phyloP scores from a whole-genome alignment of 2,888 invertebrate species.

The Morpho helenor region DNA sequence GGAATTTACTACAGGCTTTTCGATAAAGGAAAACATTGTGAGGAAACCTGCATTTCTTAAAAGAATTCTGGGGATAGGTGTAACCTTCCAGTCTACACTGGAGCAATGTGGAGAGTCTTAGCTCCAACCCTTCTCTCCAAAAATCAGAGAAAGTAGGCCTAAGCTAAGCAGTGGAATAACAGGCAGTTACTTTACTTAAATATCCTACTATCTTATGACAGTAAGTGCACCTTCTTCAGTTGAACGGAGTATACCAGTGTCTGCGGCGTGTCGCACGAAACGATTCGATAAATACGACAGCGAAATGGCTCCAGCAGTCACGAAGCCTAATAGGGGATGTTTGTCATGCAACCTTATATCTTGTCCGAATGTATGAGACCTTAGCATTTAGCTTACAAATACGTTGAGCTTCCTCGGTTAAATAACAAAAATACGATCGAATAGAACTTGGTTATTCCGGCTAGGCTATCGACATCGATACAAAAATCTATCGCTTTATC shows the following conservation, averaged over 20 bases:
- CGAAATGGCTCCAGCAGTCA: slow-evolving; percentile 64
- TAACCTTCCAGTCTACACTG: too few relatives aligned
- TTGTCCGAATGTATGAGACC: slow-evolving; percentile 20
- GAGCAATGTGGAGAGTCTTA: too few relatives aligned
- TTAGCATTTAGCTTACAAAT: slow-evolving; percentile 4
- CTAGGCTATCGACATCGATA: too few relatives aligned
- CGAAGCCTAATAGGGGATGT: slow-evolving; percentile 55
- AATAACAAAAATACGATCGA: background rate
- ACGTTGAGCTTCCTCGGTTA: slow-evolving; percentile 1
- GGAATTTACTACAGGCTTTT: too few relatives aligned
- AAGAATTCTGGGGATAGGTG: too few relatives aligned
- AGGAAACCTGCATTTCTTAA: too few relatives aligned
- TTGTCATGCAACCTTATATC: slow-evolving; percentile 50
- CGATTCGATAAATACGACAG: slow-evolving; percentile 58
- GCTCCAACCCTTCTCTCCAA: too few relatives aligned
- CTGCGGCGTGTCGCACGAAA: slow-evolving; percentile 66
- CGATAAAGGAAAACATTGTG: too few relatives aligned
- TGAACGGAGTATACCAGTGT: slow-evolving; percentile 32
- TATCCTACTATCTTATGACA: background rate
- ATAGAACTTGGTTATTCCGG: background rate
- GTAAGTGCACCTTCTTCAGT: slow-evolving; percentile 26
- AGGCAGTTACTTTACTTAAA: too few relatives aligned
- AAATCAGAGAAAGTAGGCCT: too few relatives aligned
- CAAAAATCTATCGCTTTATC: too few relatives aligned
- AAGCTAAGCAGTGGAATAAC: too few relatives aligned